Conservation (phyloP, 1,140 invertebrate genomes). For the Aphis gossypii region DNA sequence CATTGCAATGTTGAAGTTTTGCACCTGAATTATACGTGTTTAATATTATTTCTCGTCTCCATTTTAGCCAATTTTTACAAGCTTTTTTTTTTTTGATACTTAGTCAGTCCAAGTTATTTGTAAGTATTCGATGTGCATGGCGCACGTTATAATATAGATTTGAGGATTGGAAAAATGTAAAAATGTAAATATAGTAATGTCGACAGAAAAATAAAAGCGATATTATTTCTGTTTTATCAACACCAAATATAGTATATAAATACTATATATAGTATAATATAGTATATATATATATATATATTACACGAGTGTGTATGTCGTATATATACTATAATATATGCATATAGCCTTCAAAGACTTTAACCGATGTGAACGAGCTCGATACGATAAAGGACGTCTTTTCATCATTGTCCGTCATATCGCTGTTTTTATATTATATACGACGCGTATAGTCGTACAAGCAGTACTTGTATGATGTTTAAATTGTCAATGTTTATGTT, state of each 20-base stretch:
- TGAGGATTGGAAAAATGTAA: neutral
- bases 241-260: no score
- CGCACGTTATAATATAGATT: neutral
- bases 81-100: neutral
- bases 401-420: neutral
- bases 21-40: neutral
- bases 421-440: neutral
- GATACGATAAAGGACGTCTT: neutral
- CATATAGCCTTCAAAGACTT: neutral
- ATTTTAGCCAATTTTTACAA: neutral
- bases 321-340: neutral
- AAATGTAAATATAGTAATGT: no score
- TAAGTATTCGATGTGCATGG: neutral
- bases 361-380: neutral
- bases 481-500: neutral
- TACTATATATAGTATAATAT: no score
- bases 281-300: neutral
- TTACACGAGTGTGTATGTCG: neutral
- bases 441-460: no score
- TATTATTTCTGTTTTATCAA: neutral
- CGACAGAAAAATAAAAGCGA: neutral
- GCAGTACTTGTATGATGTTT: neutral
- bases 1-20: neutral
- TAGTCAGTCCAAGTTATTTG: neutral
- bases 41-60: neutral